phyloP scores from a whole-genome alignment of 2,888 invertebrate species.

The Carpatolechia fugitivella region DNA sequence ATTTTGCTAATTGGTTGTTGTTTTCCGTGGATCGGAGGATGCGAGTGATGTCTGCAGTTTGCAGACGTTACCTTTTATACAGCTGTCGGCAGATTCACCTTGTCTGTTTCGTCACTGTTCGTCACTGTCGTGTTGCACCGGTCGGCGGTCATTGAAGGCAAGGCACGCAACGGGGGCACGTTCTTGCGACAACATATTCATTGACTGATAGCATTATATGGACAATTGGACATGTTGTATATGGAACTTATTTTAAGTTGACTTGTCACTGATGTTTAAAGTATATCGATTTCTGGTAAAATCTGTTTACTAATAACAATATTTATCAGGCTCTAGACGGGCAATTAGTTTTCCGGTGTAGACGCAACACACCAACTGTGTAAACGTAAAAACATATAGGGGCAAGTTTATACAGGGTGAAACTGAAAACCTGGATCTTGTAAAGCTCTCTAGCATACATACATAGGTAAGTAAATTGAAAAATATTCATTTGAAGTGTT shows the following conservation, averaged over 20 bases:
- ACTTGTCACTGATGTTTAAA: neutral
- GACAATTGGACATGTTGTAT: neutral
- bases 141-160: constrained; percentile 56
- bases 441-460: too few species aligned
- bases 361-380: too few species aligned
- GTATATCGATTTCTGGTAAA: too few species aligned
- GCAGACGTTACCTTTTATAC: constrained; percentile 73
- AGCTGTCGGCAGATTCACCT: constrained; percentile 66
- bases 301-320: too few species aligned
- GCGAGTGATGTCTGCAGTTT: constrained; percentile 53
- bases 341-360: too few species aligned
- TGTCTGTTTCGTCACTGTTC: constrained; percentile 66
- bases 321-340: too few species aligned
- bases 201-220: constrained; percentile 41
- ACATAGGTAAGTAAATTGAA: too few species aligned
- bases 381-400: too few species aligned
- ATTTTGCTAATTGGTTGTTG: constrained; percentile 46
- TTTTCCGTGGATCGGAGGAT: constrained; percentile 55
- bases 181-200: constrained; percentile 51
- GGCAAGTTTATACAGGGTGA: too few species aligned
- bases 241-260: neutral
- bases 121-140: constrained; percentile 18
- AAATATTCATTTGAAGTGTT: too few species aligned
- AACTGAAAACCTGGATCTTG: too few species aligned
- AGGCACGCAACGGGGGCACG: constrained; percentile 66